Conservation (phyloP, 2,888 invertebrate species). For the Tetragonisca angustula region DNA sequence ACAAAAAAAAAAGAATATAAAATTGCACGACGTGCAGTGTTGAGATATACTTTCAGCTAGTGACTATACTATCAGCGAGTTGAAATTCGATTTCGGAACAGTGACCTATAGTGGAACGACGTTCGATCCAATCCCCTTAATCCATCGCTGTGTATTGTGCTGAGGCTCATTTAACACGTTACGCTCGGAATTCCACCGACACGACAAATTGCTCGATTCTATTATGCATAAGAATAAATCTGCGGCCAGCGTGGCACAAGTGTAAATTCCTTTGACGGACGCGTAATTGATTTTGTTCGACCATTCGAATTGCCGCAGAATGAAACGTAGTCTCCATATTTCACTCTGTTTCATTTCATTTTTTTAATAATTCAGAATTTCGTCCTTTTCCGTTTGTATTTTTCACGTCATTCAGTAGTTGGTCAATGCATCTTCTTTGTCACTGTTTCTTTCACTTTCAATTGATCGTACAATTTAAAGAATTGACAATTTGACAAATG, state of each 20-base stretch:
- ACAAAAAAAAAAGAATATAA: too few relatives aligned
- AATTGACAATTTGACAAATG: too few relatives aligned
- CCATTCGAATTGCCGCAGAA: neutral
- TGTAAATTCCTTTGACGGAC: conserved; percentile 1
- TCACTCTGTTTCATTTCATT: too few relatives aligned
- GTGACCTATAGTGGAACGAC: conserved; percentile 12
- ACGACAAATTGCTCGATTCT: conserved; percentile 14
- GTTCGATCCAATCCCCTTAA: conserved; percentile 19
- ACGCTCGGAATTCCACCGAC: conserved; percentile 19
- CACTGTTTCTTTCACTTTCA: too few relatives aligned
- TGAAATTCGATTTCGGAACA: conserved; percentile 29
- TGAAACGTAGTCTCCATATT: neutral
- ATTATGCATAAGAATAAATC: conserved; percentile 33
- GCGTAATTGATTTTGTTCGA: neutral
- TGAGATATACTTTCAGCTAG: too few relatives aligned
- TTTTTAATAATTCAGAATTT: too few relatives aligned
- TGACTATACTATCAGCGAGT: neutral
- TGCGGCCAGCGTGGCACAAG: neutral
- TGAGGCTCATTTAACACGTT: conserved; percentile 39
- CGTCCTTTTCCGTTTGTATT: too few relatives aligned
- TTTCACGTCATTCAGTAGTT: too few relatives aligned
- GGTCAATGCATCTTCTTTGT: too few relatives aligned
- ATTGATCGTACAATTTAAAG: too few relatives aligned
- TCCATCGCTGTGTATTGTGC: conserved; percentile 31
- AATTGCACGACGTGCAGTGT: too few relatives aligned